A percentile compares a stretch with the other conserved stretches of the same genome.
Evolutionary conservation across 2,888 invertebrate genomes (phyloP).

Genomic region (Sicus ferrugineus): DNA sequence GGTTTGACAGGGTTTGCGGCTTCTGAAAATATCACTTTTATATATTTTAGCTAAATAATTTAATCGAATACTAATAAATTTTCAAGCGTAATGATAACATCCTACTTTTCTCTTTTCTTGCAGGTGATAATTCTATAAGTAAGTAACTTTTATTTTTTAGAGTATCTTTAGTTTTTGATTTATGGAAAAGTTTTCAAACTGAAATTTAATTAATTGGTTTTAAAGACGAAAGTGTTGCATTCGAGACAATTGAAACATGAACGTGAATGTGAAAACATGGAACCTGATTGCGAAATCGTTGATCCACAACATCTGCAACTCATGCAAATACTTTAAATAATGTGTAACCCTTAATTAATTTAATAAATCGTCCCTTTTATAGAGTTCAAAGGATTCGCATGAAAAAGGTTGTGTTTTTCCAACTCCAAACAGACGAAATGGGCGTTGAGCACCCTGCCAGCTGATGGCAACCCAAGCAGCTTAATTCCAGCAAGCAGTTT

Average conservation of each 20-base stretch:
- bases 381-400: neutral
- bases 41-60: neutral
- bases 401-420: neutral
- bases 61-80: neutral
- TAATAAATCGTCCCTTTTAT: slow-evolving; percentile 22
- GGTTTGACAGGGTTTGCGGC: neutral
- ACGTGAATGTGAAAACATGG: no score
- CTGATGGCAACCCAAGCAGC: neutral
- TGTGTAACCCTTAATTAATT: slow-evolving; percentile 15
- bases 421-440: neutral
- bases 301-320: neutral
- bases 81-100: no score
- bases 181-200: slow-evolving; percentile 20
- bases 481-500: neutral
- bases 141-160: slow-evolving; percentile 47
- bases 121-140: slow-evolving; percentile 64
- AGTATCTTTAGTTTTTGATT: neutral
- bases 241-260: slow-evolving; percentile 40
- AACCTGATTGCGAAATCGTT: no score
- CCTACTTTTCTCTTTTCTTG: slow-evolving; percentile 35
- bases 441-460: slow-evolving; percentile 3
- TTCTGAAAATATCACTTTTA: neutral
- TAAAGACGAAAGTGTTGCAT: slow-evolving; percentile 51
- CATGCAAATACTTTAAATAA: no score
- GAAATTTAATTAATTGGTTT: slow-evolving; percentile 50